These are phyloP conservation scores for Channa argus DNA, from an alignment of 2,113 vertebrate genomes.

Conservation along the genomic window DNA sequence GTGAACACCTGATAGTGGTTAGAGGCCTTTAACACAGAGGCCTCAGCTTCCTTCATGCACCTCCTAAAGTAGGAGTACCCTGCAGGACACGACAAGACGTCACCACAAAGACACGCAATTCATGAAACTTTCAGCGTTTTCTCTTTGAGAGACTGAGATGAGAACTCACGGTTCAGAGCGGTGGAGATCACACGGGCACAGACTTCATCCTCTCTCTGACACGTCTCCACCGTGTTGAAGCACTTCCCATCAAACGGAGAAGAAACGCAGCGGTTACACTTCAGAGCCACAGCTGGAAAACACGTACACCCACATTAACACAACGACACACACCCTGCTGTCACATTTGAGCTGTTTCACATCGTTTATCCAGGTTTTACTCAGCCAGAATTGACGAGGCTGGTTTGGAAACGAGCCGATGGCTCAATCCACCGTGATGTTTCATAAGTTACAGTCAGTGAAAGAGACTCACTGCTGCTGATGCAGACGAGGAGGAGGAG, in stretches of 20 bases:
- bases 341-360: too few species aligned
- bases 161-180: too few species aligned
- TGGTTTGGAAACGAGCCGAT: too few species aligned
- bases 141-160: neutral
- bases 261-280: conserved; percentile 16
- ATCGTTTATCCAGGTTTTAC: too few species aligned
- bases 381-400: too few species aligned
- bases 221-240: conserved; percentile 14
- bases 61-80: conserved; percentile 22
- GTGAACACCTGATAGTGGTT: neutral
- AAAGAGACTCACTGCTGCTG: too few species aligned
- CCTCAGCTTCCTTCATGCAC: conserved; percentile 24
- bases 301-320: too few species aligned
- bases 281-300: conserved; percentile 15
- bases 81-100: neutral
- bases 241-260: neutral
- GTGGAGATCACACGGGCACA: neutral
- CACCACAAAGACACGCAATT: too few species aligned
- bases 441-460: too few species aligned
- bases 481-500: neutral
- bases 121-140: too few species aligned
- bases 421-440: too few species aligned
- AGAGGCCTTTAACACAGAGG: neutral
- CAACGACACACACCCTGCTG: too few species aligned
- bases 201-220: neutral